Conservation (phyloP, 2,888 invertebrate genomes). For the Odontocolon sp. region DNA sequence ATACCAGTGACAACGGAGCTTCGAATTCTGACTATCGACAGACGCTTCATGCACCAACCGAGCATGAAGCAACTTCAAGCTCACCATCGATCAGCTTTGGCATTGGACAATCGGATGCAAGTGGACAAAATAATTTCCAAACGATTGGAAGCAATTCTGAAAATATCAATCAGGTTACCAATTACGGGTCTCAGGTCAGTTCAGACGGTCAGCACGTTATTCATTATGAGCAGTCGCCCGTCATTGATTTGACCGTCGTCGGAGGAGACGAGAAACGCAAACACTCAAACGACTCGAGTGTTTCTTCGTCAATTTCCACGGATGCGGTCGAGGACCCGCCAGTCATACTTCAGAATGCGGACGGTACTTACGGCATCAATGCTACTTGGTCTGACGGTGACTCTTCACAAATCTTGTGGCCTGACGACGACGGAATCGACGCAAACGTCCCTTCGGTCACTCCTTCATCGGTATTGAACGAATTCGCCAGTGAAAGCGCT, state of each 20-base stretch:
- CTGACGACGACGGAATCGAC: constrained; percentile 11
- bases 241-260: constrained; percentile 83
- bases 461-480: background rate
- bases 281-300: constrained; percentile 56
- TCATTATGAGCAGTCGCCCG: constrained; percentile 86
- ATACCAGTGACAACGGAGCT: constrained; percentile 24
- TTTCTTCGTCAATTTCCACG: constrained; percentile 49
- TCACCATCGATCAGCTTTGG: constrained; percentile 1
- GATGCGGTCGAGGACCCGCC: constrained; percentile 49
- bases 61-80: constrained; percentile 28
- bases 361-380: constrained; percentile 61
- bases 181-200: constrained; percentile 45
- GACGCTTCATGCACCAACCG: constrained; percentile 36
- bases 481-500: constrained; percentile 21
- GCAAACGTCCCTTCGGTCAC: constrained; percentile 16
- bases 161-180: constrained; percentile 34
- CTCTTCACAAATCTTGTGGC: constrained; percentile 35
- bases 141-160: constrained; percentile 25
- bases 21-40: constrained; percentile 35
- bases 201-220: constrained; percentile 75
- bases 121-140: constrained; percentile 9
- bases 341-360: constrained; percentile 59
- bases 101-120: background rate
- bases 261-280: constrained; percentile 29
- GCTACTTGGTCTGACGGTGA: constrained; percentile 43